Percentiles rank a stretch among this genome's conserved stretches.
These are phyloP conservation scores for Neoarius graeffei DNA, from an alignment of 2,113 vertebrate genomes.

Conservation along the genomic window DNA sequence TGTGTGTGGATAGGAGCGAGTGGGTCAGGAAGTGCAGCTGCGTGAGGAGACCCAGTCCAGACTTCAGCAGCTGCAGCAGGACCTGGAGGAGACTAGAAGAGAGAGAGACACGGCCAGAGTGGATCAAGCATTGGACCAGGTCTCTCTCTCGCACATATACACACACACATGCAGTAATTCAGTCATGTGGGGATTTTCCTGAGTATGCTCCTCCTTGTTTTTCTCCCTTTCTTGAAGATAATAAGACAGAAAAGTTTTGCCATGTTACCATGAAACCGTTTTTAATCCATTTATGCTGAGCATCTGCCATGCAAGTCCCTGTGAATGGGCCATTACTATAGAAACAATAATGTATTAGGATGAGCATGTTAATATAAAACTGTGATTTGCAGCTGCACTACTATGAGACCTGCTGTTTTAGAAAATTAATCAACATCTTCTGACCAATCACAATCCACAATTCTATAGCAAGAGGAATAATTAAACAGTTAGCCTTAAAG, in stretches of 20 bases:
- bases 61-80: constrained; percentile 62
- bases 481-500: not conserved
- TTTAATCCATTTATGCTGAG: too few species aligned
- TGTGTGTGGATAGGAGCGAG: constrained; percentile 57
- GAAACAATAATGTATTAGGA: not conserved
- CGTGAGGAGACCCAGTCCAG: constrained; percentile 64
- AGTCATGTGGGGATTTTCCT: not conserved
- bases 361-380: not conserved
- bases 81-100: constrained; percentile 67
- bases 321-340: too few species aligned
- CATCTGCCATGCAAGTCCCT: too few species aligned
- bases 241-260: not conserved
- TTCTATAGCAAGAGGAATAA: not conserved
- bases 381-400: not conserved
- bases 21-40: constrained; percentile 58
- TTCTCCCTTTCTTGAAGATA: not conserved
- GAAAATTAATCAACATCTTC: not conserved
- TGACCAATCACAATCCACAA: not conserved
- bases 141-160: constrained; percentile 39
- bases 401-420: not conserved
- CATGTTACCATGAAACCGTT: not conserved
- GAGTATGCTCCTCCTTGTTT: not conserved
- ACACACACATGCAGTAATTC: not conserved
- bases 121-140: constrained; percentile 76
- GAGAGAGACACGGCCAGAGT: constrained; percentile 70